Evolutionary conservation across 64 coral and sea anemone species (phyloP).

Genomic region (Catalaphyllia jardinei): DNA sequence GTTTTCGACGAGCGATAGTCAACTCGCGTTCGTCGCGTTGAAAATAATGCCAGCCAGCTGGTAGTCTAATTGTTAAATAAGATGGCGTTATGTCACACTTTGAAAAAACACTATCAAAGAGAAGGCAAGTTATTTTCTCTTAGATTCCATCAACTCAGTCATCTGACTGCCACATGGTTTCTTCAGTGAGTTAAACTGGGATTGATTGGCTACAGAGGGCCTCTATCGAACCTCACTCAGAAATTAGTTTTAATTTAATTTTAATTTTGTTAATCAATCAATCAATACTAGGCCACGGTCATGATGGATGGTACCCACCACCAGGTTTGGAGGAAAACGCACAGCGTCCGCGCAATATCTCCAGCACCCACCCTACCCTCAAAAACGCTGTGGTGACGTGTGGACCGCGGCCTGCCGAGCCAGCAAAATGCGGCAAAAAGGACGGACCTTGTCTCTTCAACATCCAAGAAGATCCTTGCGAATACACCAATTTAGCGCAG

Average conservation of each 20-base stretch:
- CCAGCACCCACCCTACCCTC: constrained; percentile 10
- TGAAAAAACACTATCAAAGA: too few species aligned
- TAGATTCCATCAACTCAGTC: too few species aligned
- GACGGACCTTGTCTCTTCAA: constrained; percentile 64
- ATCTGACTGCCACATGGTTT: too few species aligned
- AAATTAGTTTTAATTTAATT: not conserved
- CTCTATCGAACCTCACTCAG: too few species aligned
- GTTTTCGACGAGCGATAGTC: too few species aligned
- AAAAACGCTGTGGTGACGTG: constrained; percentile 58
- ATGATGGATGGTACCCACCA: constrained; percentile 32
- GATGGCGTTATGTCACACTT: too few species aligned
- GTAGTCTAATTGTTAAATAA: too few species aligned
- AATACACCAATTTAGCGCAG: constrained; percentile 44
- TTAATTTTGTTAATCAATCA: not conserved
- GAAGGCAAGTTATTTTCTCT: too few species aligned
- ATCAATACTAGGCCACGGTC: not conserved
- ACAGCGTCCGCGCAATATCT: not conserved
- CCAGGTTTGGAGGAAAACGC: not conserved
- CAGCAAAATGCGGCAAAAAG: constrained; percentile 19
- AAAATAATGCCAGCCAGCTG: too few species aligned
- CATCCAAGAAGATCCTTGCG: constrained; percentile 41
- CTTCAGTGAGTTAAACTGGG: too few species aligned
- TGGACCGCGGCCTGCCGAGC: constrained; percentile 9
- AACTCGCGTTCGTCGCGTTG: too few species aligned
- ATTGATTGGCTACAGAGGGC: too few species aligned